Evolutionary conservation across 2,888 invertebrate species (phyloP).

Genomic region (Troglohyphantes excavatus): DNA sequence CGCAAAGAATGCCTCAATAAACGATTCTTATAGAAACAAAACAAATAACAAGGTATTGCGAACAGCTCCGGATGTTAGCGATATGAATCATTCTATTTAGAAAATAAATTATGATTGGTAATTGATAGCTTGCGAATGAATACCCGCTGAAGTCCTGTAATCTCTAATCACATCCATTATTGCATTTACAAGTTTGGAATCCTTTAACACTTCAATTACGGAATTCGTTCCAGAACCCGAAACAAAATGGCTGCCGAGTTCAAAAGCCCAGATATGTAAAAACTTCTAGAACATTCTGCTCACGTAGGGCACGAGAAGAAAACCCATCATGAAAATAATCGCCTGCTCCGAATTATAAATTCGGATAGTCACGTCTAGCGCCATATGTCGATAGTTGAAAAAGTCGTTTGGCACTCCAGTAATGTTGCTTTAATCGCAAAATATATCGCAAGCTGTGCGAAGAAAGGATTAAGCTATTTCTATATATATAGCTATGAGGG

Average conservation of each 20-base stretch:
- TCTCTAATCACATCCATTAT: not conserved
- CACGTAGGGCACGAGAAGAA: constrained; percentile 12
- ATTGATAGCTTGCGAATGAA: constrained; percentile 6
- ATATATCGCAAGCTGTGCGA: constrained; percentile 55
- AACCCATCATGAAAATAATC: constrained; percentile 50
- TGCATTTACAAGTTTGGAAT: not conserved
- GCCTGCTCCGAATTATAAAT: constrained; percentile 56
- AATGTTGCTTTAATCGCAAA: constrained; percentile 66
- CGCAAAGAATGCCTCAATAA: no score
- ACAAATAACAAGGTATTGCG: not conserved
- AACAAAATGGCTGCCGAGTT: not conserved
- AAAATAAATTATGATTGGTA: constrained; percentile 18
- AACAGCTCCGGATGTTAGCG: not conserved
- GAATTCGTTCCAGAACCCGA: not conserved
- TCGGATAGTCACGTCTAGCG: constrained; percentile 30
- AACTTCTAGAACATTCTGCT: constrained; percentile 6
- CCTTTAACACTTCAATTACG: constrained; percentile 54
- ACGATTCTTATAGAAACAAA: no score
- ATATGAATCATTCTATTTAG: not conserved
- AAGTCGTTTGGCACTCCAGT: constrained; percentile 44
- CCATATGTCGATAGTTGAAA: constrained; percentile 62
- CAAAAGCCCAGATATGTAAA: not conserved
- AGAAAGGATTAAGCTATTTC: constrained; percentile 44
- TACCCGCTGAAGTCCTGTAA: not conserved
- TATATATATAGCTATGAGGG: constrained; percentile 14